Evolutionary conservation across 1,140 invertebrate genomes (phyloP), one percentile per base, ranked within the genome.

Genomic region (Conus betulinus): DNA sequence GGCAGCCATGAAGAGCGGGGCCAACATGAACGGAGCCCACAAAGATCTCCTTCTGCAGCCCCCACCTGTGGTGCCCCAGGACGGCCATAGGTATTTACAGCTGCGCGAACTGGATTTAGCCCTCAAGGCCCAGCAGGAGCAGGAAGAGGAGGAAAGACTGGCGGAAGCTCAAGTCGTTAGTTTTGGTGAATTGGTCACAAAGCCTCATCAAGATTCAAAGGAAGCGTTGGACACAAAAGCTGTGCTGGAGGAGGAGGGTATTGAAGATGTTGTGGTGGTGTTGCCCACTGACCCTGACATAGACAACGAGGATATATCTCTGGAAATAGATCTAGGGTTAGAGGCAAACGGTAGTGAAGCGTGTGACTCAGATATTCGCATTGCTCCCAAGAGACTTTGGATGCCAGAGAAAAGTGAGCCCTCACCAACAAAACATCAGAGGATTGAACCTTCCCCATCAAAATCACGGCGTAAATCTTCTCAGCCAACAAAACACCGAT

Each of bases 231-330:
- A 91, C 10, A 23, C 91, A 23, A 90, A 87, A 39, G 89, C 92
- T 84, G 88, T 94, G 88, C 82, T 93, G 76, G 87, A 93, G 76
- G 91, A 91, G 39, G 93, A 93, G 71, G 91, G 91, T 17, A 91
- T 93, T 27, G 63, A 89, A 13, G 92, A 93, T 85, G 89, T 95
- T 5, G 94, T 92, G 17, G 92, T 94, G 23, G 94, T 94, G 3
- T 90, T 94, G 88, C 94, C 94, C 27, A 91, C 91, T 81, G 93
- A 93, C 55, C 92, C 94, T 20, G 91, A 91, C 39, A 52, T 67
- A 20, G 88, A 87, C 53, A 84, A 88, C 20, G 78, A 89, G 74
- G 81, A 90, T 27, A 25, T 84, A 39, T 81, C 85, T 57, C 51
- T 84, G 8, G 74, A 53, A 15, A 71, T 88, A 5, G 87, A 90